These are phyloP conservation scores for Melipona quadrifasciata DNA, from an alignment of 1,140 invertebrate species.

Conservation along the genomic window DNA sequence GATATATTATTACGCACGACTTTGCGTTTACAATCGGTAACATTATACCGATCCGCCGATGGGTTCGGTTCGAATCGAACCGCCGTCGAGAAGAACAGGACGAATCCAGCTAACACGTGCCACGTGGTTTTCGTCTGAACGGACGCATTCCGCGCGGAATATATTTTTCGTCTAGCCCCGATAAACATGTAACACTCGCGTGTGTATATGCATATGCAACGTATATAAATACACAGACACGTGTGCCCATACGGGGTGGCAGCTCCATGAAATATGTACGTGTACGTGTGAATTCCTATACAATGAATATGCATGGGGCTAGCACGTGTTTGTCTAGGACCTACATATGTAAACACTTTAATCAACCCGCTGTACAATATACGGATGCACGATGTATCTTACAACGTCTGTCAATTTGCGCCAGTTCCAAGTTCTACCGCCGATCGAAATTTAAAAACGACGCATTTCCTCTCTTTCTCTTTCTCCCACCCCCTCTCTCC, in stretches of 20 bases:
- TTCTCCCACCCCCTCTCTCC: no score
- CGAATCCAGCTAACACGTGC: fast-evolving
- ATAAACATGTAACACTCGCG: conserved; percentile 26
- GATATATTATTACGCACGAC: no score
- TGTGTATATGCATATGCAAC: conserved; percentile 16
- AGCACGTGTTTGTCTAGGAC: conserved; percentile 42
- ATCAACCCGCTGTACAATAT: not conserved
- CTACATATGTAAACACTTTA: conserved; percentile 50
- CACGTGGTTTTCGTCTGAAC: no score
- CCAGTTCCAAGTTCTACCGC: not conserved
- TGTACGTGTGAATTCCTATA: conserved; percentile 45
- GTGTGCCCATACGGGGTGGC: not conserved
- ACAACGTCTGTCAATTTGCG: not conserved
- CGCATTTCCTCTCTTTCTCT: no score
- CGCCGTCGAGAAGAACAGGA: not conserved
- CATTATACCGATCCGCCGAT: not conserved
- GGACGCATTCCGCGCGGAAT: no score
- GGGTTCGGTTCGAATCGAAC: not conserved
- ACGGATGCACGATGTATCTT: not conserved
- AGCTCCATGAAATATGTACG: conserved; percentile 1
- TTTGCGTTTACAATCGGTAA: not conserved
- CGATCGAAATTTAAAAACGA: not conserved
- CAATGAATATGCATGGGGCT: conserved; percentile 44
- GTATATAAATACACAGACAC: not conserved
- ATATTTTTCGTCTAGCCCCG: not conserved